A percentile compares a stretch with the other conserved stretches of the same genome.
phyloP scores from a whole-genome alignment of 2,888 invertebrate genomes.

The Ectemnius cavifrons region DNA sequence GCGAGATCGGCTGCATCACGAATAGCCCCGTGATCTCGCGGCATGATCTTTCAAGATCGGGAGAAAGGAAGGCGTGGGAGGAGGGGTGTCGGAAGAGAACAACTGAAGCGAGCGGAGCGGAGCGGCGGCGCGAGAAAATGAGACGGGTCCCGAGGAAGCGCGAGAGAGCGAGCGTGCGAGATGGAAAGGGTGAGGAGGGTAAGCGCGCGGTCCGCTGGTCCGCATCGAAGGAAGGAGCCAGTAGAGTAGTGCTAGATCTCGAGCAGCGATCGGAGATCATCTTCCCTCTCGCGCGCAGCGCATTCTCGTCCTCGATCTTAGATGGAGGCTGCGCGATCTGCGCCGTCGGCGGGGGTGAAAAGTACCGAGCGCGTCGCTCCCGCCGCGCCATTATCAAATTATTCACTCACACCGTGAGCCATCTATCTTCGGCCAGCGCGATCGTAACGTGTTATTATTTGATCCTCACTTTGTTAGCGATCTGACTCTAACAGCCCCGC shows the following conservation, averaged over 20 bases:
- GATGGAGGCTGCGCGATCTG: slow-evolving; percentile 27
- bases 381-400: slow-evolving; percentile 75
- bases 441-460: slow-evolving; percentile 77
- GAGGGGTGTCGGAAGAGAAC: slow-evolving; percentile 17
- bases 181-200: background rate
- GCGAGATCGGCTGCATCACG: slow-evolving; percentile 55
- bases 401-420: slow-evolving; percentile 75
- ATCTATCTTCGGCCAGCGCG: slow-evolving; percentile 73
- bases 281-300: slow-evolving; percentile 57
- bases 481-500: slow-evolving; percentile 66
- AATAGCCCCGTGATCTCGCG: slow-evolving; percentile 61
- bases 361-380: slow-evolving; percentile 51
- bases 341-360: slow-evolving; percentile 47
- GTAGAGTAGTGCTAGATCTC: slow-evolving; percentile 65
- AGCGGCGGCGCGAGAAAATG: slow-evolving; percentile 61
- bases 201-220: background rate
- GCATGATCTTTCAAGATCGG: slow-evolving; percentile 63
- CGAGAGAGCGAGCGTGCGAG: slow-evolving; percentile 9
- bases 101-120: slow-evolving; percentile 16
- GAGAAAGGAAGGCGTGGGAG: slow-evolving; percentile 36
- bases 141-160: slow-evolving; percentile 39
- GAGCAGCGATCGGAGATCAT: slow-evolving; percentile 67
- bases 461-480: slow-evolving; percentile 77
- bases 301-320: slow-evolving; percentile 52
- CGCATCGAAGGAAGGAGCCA: slow-evolving; percentile 9